Percentiles rank a stretch among this genome's conserved stretches.
Evolutionary conservation across 2,888 invertebrate species (phyloP).

Genomic region (Nomada ruficornis): DNA sequence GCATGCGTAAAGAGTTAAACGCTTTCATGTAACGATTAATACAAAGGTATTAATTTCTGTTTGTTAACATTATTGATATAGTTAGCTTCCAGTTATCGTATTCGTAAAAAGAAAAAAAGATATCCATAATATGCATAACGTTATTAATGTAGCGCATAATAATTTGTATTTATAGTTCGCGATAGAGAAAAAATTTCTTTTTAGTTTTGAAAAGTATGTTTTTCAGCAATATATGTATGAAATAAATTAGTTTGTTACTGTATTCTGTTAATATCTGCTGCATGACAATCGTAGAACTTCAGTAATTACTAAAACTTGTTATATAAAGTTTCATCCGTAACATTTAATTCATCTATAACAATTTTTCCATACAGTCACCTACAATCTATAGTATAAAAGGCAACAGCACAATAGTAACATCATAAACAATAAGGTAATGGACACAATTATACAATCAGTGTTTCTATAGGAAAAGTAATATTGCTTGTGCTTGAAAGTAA

Average conservation of each 20-base stretch:
- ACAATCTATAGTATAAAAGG: conserved; percentile 38
- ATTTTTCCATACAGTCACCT: conserved; percentile 21
- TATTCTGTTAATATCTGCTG: conserved; percentile 18
- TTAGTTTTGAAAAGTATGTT: neutral
- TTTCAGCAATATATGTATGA: neutral
- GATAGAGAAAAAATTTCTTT: neutral
- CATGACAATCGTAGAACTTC: neutral
- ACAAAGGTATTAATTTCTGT: neutral
- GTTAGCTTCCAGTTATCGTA: neutral
- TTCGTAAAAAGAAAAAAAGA: neutral
- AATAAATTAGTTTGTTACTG: conserved; percentile 12
- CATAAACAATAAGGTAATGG: conserved; percentile 71
- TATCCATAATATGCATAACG: too few species aligned
- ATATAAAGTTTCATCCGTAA: neutral
- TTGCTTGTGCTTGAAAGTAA: conserved; percentile 79
- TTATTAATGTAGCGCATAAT: neutral
- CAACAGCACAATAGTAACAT: conserved; percentile 48
- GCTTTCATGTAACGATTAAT: conserved; percentile 3
- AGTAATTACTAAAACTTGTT: neutral
- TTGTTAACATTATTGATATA: neutral
- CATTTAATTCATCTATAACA: conserved; percentile 5
- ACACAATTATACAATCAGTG: conserved; percentile 81
- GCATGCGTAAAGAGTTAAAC: conserved; percentile 30
- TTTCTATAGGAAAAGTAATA: conserved; percentile 61
- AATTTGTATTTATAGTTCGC: neutral